Percentiles rank a stretch among this genome's conserved stretches.
Conservation (phyloP, 2,888 invertebrate genomes). For the Pyralis farinalis region DNA sequence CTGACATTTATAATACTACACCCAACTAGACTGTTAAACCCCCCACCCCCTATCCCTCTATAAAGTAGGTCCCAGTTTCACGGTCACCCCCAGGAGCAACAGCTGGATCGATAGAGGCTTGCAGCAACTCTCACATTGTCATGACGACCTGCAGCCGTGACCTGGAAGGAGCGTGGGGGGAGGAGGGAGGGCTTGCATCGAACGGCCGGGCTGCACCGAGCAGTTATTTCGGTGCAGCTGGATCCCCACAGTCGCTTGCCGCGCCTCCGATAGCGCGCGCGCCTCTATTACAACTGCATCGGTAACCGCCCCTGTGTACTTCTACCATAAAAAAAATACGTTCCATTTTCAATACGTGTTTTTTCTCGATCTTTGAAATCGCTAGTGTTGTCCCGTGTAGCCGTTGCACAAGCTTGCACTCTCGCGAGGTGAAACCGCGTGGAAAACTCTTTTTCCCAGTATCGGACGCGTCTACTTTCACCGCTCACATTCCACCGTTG, state of each 20-base stretch:
- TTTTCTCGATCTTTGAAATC: constrained; percentile 8
- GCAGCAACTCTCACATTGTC: constrained; percentile 41
- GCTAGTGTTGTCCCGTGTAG: constrained; percentile 26
- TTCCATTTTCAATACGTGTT: constrained; percentile 23
- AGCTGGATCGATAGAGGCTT: constrained; percentile 69
- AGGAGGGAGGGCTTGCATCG: constrained; percentile 56
- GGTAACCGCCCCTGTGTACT: constrained; percentile 40
- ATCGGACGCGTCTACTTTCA: constrained; percentile 75
- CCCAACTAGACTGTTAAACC: background rate
- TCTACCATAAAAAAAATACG: constrained; percentile 17
- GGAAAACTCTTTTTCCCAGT: constrained; percentile 75
- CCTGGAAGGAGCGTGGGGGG: constrained; percentile 48
- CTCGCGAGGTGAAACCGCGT: constrained; percentile 72
- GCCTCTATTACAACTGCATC: constrained; percentile 40
- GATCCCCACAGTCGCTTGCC: constrained; percentile 58
- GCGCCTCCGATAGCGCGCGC: constrained; percentile 67
- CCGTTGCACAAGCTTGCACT: constrained; percentile 54
- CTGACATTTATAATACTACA: too few relatives aligned
- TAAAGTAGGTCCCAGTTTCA: constrained; percentile 38
- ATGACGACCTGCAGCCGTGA: constrained; percentile 68
- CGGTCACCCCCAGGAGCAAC: constrained; percentile 55
- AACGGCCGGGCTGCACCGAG: constrained; percentile 73
- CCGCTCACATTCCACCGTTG: constrained; percentile 63
- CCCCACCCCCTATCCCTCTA: constrained; percentile 17
- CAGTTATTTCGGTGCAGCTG: constrained; percentile 79